phyloP scores from a whole-genome alignment of 2,888 invertebrate genomes.

The Rhamphomyia laevipes region DNA sequence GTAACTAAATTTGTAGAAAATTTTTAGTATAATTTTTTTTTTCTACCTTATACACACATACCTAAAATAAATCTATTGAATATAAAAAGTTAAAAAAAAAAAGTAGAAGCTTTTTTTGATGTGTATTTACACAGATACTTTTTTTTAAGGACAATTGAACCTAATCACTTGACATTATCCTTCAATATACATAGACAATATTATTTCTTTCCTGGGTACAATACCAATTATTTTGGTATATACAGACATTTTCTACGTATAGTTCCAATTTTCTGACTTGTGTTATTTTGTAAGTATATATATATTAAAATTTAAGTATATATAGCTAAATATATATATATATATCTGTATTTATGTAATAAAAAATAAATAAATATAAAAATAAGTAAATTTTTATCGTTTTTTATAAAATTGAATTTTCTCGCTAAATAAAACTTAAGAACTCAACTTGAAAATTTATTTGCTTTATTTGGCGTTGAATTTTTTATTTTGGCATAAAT shows the following conservation, averaged over 20 bases:
- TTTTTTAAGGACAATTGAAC: constrained; percentile 1
- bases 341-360: not conserved
- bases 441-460: not conserved
- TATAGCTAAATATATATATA: not conserved
- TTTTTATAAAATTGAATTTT: constrained; percentile 1
- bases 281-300: constrained; percentile 1
- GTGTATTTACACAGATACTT: not conserved
- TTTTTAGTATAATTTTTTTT: not conserved
- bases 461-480: no score
- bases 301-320: constrained; percentile 4
- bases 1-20: not conserved
- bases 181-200: constrained; percentile 12
- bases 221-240: no score
- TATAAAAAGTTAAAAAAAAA: not conserved
- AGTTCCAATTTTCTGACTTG: not conserved
- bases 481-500: no score
- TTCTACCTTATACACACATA: not conserved
- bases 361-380: not conserved
- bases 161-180: constrained; percentile 7
- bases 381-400: not conserved
- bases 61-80: not conserved
- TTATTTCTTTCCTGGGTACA: constrained; percentile 3
- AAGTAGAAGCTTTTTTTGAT: not conserved
- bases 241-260: not conserved
- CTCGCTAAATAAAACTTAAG: not conserved